Evolutionary conservation across 1,140 invertebrate species (phyloP).

Genomic region (Caenorhabditis tropicalis): DNA sequence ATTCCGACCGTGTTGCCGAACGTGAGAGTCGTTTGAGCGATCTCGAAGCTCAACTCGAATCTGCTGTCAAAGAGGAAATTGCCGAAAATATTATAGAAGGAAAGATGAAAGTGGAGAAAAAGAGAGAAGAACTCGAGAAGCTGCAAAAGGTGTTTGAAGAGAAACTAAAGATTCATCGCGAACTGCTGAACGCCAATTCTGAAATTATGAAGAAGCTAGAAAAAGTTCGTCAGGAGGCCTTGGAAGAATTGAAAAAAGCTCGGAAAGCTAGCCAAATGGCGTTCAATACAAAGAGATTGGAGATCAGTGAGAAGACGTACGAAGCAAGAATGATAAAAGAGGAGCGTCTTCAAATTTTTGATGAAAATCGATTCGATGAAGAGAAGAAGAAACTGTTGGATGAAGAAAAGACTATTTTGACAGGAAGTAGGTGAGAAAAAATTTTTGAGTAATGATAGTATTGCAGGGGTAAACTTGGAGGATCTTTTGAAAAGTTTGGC

Average conservation of each 20-base stretch:
- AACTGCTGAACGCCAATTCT: neutral
- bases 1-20: neutral
- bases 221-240: neutral
- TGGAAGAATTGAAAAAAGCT: too few relatives aligned
- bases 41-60: neutral
- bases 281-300: too few relatives aligned
- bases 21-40: neutral
- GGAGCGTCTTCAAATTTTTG: neutral
- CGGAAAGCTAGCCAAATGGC: too few relatives aligned
- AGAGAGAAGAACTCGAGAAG: neutral
- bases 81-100: neutral
- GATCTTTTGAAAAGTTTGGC: neutral
- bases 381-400: neutral
- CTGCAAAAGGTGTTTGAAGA: neutral
- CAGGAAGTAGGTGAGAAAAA: neutral
- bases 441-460: neutral
- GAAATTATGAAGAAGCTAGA: neutral
- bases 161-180: neutral
- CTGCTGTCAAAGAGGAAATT: neutral
- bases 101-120: neutral
- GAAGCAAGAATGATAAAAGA: neutral
- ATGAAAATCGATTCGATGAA: neutral
- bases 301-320: too few relatives aligned
- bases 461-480: neutral
- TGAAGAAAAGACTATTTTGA: neutral